Evolutionary conservation across 1,140 invertebrate genomes (phyloP).

Genomic region (Rhopalosiphum padi): DNA sequence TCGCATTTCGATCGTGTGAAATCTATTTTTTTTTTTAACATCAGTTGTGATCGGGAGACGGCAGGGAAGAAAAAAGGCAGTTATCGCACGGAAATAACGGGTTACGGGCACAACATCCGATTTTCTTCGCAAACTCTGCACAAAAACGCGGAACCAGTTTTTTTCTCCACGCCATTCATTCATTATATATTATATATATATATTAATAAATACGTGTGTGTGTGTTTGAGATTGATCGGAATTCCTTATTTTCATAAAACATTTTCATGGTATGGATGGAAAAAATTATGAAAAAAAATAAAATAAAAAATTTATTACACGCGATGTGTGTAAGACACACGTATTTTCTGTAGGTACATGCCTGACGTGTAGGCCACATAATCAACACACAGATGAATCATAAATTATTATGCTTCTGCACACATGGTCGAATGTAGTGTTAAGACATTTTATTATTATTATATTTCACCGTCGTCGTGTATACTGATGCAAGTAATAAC

Average conservation of each 20-base stretch:
- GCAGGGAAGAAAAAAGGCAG: not conserved
- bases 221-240: not conserved
- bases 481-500: not conserved
- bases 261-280: conserved; percentile 3
- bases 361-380: conserved; percentile 49
- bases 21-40: conserved; percentile 7
- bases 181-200: not conserved
- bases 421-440: not conserved
- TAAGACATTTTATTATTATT: not conserved
- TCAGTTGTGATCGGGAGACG: not conserved
- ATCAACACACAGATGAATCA: conserved; percentile 33
- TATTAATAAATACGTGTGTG: not conserved
- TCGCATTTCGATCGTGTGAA: not conserved
- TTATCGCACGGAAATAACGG: conserved; percentile 39
- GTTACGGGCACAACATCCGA: conserved; percentile 56
- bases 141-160: conserved; percentile 55
- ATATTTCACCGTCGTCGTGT: not conserved
- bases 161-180: conserved; percentile 48
- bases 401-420: not conserved
- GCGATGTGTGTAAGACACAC: not conserved
- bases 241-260: conserved; percentile 47
- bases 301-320: not conserved
- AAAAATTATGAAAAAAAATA: not conserved
- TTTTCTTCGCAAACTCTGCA: conserved; percentile 51
- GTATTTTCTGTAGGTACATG: not conserved